phyloP scores from a whole-genome alignment of 2,113 vertebrate species.

The Platanista minor region DNA sequence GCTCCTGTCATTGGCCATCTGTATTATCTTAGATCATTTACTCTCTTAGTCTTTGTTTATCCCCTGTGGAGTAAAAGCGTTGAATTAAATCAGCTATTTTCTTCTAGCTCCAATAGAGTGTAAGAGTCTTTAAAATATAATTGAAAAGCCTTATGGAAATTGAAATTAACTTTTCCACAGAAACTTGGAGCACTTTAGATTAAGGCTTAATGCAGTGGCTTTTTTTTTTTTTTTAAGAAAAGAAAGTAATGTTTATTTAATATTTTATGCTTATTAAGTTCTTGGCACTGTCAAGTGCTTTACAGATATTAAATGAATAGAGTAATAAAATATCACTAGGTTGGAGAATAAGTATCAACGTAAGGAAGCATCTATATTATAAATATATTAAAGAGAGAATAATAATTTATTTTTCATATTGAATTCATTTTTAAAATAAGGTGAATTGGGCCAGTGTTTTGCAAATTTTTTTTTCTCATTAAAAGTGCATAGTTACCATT shows the following conservation, averaged over 20 bases:
- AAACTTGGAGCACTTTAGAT: conserved; percentile 10
- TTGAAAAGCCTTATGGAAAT: conserved; percentile 34
- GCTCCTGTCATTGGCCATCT: not conserved
- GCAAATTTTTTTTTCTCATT: not conserved
- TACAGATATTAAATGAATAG: conserved; percentile 7
- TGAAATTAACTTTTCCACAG: not conserved
- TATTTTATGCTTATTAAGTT: not conserved
- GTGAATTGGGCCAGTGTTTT: not conserved
- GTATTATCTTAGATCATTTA: not conserved
- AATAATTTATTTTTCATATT: conserved; percentile 21
- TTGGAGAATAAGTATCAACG: not conserved
- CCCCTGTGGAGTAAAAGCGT: not conserved
- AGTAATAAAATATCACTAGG: not conserved
- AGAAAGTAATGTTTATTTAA: conserved; percentile 4
- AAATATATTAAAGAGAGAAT: not conserved
- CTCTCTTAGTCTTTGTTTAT: not conserved
- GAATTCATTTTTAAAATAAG: conserved; percentile 24
- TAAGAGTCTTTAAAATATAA: conserved; percentile 16
- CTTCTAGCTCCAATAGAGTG: not conserved
- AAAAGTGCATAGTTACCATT: not conserved
- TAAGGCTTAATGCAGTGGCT: not conserved
- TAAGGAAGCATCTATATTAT: not conserved
- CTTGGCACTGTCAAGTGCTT: not conserved
- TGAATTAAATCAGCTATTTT: not conserved
- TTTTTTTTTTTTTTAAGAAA: not conserved